Evolutionary conservation across 2,797 vertebrate genomes (phyloP), one percentile per base, ranked within the genome.

Genomic region (Sternotherus odoratus): DNA sequence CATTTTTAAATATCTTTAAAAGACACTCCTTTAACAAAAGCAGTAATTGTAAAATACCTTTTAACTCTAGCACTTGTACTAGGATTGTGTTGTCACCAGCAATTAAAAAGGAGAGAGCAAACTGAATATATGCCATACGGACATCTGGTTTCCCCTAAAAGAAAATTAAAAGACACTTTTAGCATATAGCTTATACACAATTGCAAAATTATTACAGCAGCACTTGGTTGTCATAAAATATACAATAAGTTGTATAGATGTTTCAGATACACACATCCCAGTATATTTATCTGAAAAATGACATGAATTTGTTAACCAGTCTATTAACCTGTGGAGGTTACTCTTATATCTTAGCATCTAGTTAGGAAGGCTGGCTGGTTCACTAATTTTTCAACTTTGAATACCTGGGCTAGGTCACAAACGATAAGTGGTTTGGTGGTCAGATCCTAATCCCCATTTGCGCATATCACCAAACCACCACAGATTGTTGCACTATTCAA

Each of bases 81-180:
- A 99, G 94, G 23, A 98, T 97, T 72, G 97, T 93, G 88, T 97
- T 98, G 83, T 99, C 99, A 39, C 99, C 99, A 43, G 98, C 98
- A 77, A 99, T 98, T 90, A 99, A 95, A 93, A 99, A 99, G 51
- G 99, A 99, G 66, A 99, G 96, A 5, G 98, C 98, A 93, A 99
- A 99, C 97, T 99, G 99, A 95, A 99, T 98, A 51, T 99, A 99
- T 69, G 99, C 99, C 98, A 98, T 98, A 60, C 99, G 98, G 53
- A 99, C 98, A 53, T 99, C 99, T 10, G 97, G 94, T 82, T 94
- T 97, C 2, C 99, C 99, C 99, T 99, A 94, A 33, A 84, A 87
- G 75, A 95, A 85, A 90, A 48, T 74, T 5, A 87, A 95, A 89
- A 95, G 36, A 53, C 3, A 26, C 1, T 4, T 12, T 46, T 89